A percentile compares a stretch with the other conserved stretches of the same genome.
Evolutionary conservation across 1,140 invertebrate species (phyloP).

Genomic region (Trypoxylus dichotomus): DNA sequence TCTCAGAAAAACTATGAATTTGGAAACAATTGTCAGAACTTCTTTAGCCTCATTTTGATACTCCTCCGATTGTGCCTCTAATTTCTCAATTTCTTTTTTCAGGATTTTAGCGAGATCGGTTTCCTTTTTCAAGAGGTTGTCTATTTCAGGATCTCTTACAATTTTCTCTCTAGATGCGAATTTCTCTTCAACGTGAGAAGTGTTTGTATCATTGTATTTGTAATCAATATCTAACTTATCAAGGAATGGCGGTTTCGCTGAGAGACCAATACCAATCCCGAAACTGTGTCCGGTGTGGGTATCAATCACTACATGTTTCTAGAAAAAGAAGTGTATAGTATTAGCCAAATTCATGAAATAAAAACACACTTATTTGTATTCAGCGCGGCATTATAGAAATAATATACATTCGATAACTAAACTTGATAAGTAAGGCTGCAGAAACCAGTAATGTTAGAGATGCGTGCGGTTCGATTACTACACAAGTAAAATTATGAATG

Average conservation of each 20-base stretch:
- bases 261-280: neutral
- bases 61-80: neutral
- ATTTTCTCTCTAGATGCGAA: neutral
- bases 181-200: neutral
- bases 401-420: too few species aligned
- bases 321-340: neutral
- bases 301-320: neutral
- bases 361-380: too few species aligned
- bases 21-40: neutral
- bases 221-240: neutral
- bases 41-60: slow-evolving; percentile 1
- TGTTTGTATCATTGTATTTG: neutral
- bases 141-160: slow-evolving; percentile 16
- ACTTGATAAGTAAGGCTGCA: too few species aligned
- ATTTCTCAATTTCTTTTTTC: neutral
- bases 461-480: too few species aligned
- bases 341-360: neutral
- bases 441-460: too few species aligned
- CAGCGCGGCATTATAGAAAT: too few species aligned
- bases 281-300: neutral
- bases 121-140: neutral
- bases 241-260: neutral
- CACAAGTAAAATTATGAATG: too few species aligned
- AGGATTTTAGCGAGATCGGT: neutral
- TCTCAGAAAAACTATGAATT: neutral